Evolutionary conservation across 2,797 vertebrate genomes (phyloP).

Genomic region (Arrhamphus sclerolepis): DNA sequence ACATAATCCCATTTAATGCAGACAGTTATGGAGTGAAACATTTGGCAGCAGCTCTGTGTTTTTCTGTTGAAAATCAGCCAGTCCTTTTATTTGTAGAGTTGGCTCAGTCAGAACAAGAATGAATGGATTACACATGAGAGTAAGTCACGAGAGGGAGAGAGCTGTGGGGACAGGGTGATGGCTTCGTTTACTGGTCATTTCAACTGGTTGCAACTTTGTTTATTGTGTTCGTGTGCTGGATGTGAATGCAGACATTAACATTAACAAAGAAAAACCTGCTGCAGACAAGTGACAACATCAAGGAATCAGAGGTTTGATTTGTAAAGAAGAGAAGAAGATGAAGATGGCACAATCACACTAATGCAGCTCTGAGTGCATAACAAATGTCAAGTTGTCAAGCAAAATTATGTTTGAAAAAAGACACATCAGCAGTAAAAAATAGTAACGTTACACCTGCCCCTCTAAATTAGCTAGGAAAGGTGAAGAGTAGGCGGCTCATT

Average conservation of each 20-base stretch:
- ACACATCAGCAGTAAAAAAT: background rate
- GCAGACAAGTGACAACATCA: background rate
- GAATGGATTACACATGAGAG: conserved; percentile 62
- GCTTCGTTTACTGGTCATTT: conserved; percentile 33
- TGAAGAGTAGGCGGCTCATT: conserved; percentile 25
- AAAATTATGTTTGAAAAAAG: conserved; percentile 6
- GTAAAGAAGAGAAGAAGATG: background rate
- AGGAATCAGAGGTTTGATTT: conserved; percentile 4
- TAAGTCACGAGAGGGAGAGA: conserved; percentile 29
- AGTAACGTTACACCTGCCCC: conserved; percentile 11
- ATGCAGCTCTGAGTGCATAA: background rate
- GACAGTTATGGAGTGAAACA: conserved; percentile 56
- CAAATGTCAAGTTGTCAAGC: conserved; percentile 25
- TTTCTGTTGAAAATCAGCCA: conserved; percentile 66
- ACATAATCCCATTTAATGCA: conserved; percentile 65
- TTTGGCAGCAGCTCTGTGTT: conserved; percentile 63
- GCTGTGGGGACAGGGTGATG: conserved; percentile 32
- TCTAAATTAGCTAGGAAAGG: conserved; percentile 32
- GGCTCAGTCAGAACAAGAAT: conserved; percentile 57
- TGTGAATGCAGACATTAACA: background rate
- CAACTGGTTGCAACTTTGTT: conserved; percentile 52
- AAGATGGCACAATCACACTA: too few relatives aligned
- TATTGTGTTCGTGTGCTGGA: conserved; percentile 39
- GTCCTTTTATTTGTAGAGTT: conserved; percentile 56
- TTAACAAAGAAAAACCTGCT: background rate